Conservation (phyloP, 2,797 vertebrate species). For the Sandelia bainsii region DNA sequence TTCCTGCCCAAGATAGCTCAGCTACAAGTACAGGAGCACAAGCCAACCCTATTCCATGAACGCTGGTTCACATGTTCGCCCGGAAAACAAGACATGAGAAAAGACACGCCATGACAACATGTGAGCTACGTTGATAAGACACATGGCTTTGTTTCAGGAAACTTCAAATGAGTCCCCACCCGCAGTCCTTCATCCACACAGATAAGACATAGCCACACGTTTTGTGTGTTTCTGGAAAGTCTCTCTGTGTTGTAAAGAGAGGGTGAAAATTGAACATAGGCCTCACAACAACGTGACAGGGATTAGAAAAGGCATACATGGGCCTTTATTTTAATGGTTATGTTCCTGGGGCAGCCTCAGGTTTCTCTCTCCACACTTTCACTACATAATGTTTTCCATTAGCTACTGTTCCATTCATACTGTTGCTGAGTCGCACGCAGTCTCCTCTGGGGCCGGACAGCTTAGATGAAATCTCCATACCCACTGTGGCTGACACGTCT, state of each 20-base stretch:
- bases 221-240: constrained; percentile 20
- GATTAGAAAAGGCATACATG: constrained; percentile 34
- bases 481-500: constrained; percentile 34
- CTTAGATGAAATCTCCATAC: constrained; percentile 59
- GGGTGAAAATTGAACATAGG: constrained; percentile 25
- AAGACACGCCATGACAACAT: constrained; percentile 34
- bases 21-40: constrained; percentile 13
- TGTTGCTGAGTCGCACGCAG: constrained; percentile 30
- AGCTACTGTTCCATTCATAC: constrained; percentile 65
- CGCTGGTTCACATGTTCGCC: neutral
- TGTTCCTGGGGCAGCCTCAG: constrained; percentile 40
- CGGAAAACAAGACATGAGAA: constrained; percentile 24
- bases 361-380: constrained; percentile 32
- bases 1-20: constrained; percentile 27
- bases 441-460: constrained; percentile 45
- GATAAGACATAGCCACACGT: constrained; percentile 21
- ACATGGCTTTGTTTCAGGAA: constrained; percentile 30
- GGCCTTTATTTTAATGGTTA: constrained; percentile 54
- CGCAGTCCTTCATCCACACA: neutral
- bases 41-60: neutral
- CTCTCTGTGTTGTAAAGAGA: constrained; percentile 30
- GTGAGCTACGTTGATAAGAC: constrained; percentile 37
- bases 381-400: constrained; percentile 68
- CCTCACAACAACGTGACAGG: constrained; percentile 21
- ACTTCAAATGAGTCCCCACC: constrained; percentile 23